A percentile compares a stretch with the other conserved stretches of the same genome.
Conservation (phyloP, 2,888 invertebrate species). For the Synergus umbraculus region DNA sequence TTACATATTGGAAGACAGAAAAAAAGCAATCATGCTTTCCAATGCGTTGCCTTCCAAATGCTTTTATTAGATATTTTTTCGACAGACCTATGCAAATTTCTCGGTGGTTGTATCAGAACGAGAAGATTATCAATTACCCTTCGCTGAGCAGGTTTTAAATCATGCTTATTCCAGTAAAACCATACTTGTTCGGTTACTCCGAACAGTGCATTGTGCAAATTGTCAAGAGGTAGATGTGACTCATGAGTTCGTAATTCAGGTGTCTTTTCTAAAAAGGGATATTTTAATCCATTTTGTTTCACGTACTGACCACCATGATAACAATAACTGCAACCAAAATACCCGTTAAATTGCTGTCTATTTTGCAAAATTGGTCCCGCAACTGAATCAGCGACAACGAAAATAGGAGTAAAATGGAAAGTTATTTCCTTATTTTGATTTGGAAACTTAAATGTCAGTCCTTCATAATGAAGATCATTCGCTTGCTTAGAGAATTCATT, state of each 20-base stretch:
- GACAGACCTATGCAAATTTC: constrained; percentile 44
- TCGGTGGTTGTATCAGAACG: constrained; percentile 42
- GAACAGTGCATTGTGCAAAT: no score
- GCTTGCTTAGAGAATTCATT: no score
- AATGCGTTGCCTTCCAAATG: constrained; percentile 47
- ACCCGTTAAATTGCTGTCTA: constrained; percentile 44
- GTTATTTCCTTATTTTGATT: no score
- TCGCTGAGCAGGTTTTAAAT: no score
- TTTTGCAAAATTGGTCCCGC: constrained; percentile 42
- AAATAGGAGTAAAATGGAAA: background rate
- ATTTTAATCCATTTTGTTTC: no score
- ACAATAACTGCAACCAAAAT: constrained; percentile 46
- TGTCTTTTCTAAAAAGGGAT: no score
- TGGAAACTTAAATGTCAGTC: no score
- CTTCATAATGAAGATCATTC: no score
- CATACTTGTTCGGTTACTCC: no score
- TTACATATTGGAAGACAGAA: constrained; percentile 45
- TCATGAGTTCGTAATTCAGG: no score
- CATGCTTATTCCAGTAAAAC: no score
- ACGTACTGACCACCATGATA: constrained; percentile 39
- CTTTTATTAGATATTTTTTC: constrained; percentile 38
- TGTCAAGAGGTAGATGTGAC: no score
- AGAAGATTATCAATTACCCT: background rate
- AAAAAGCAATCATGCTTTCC: constrained; percentile 46
- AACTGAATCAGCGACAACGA: constrained; percentile 43